Evolutionary conservation across 2,888 invertebrate genomes (phyloP).

Genomic region (Phoenoteleia sp.): DNA sequence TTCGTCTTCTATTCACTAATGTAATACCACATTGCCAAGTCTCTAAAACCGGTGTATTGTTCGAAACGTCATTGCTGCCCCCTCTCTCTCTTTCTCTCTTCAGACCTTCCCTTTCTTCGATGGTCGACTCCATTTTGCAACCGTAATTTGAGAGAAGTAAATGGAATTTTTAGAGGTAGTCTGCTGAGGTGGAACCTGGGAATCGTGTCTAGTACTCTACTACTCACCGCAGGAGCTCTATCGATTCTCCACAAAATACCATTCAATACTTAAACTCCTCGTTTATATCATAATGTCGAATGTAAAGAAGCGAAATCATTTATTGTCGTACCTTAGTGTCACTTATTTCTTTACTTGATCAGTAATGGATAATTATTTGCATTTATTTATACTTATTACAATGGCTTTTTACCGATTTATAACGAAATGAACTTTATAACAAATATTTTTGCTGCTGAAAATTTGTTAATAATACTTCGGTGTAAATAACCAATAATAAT

Average conservation of each 20-base stretch:
- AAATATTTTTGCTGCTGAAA: no score
- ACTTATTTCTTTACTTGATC: constrained; percentile 40
- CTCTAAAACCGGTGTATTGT: constrained; percentile 82
- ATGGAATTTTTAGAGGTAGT: constrained; percentile 81
- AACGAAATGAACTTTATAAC: no score
- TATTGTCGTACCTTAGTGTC: constrained; percentile 38
- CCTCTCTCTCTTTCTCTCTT: no score
- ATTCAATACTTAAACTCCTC: constrained; percentile 74
- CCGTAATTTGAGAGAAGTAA: constrained; percentile 73
- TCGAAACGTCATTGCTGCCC: constrained; percentile 76
- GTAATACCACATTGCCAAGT: constrained; percentile 85
- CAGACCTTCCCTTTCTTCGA: constrained; percentile 57
- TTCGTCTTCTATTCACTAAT: constrained; percentile 84
- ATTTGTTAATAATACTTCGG: no score
- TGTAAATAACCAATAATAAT: no score
- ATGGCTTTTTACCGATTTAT: no score
- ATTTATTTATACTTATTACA: constrained; percentile 14
- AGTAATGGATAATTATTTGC: constrained; percentile 49
- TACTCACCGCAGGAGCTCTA: constrained; percentile 80
- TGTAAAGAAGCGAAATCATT: constrained; percentile 45
- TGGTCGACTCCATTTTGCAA: constrained; percentile 24
- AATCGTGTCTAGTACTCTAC: constrained; percentile 80
- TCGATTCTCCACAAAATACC: constrained; percentile 83
- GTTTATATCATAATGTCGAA: constrained; percentile 72
- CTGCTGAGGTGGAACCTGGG: constrained; percentile 79